phyloP scores from a whole-genome alignment of 2,888 invertebrate species.

The Harpalus rufipes region DNA sequence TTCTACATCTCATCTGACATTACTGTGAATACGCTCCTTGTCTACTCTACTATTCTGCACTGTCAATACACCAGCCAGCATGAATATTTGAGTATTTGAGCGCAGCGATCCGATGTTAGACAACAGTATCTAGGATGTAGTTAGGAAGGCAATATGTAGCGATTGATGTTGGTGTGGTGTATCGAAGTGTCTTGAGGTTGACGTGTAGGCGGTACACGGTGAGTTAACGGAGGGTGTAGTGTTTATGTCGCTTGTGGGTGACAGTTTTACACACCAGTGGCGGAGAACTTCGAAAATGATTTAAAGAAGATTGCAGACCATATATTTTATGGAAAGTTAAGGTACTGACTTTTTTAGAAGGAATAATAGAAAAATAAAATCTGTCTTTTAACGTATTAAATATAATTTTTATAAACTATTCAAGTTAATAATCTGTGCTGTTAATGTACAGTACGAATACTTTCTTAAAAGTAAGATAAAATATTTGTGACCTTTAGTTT shows the following conservation, averaged over 20 bases:
- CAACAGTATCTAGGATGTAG: not conserved
- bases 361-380: too few relatives aligned
- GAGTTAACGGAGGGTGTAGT: not conserved
- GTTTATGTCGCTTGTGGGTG: conserved; percentile 61
- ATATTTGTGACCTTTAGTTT: too few relatives aligned
- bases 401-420: too few relatives aligned
- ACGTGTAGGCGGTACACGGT: not conserved
- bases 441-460: too few relatives aligned
- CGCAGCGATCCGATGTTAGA: not conserved
- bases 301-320: too few relatives aligned
- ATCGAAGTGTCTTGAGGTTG: not conserved
- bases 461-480: too few relatives aligned
- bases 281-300: not conserved
- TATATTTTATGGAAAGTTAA: too few relatives aligned
- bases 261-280: conserved; percentile 23
- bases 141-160: conserved; percentile 1
- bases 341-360: too few relatives aligned
- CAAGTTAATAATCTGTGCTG: too few relatives aligned
- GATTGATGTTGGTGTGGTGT: not conserved
- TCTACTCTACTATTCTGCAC: not conserved
- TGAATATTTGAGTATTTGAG: conserved; percentile 1
- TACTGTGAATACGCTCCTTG: not conserved
- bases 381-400: too few relatives aligned
- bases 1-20: not conserved
- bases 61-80: not conserved